phyloP scores from a whole-genome alignment of 2,113 vertebrate species.

The Promerops cafer region DNA sequence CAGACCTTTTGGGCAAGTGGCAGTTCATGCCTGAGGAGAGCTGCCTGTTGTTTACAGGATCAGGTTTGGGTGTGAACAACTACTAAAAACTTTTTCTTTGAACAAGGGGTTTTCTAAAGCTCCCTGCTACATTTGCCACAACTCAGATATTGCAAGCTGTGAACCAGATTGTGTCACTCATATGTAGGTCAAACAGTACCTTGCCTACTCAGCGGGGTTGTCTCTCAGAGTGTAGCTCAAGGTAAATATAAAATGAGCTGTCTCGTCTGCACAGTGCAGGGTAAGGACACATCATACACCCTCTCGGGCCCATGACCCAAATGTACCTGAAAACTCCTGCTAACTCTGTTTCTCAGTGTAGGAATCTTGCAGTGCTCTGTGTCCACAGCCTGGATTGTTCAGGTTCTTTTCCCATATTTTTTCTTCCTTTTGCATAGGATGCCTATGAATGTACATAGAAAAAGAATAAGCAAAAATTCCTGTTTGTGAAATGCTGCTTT shows the following conservation, averaged over 20 bases:
- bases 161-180: background rate
- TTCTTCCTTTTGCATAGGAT: background rate
- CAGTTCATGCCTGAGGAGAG: background rate
- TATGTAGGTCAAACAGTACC: conserved; percentile 10
- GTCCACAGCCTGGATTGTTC: background rate
- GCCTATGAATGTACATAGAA: background rate
- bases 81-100: background rate
- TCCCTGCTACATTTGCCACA: background rate
- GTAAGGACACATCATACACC: background rate
- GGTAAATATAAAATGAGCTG: background rate
- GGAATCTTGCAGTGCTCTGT: background rate
- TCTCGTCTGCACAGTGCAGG: background rate
- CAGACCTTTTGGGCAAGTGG: background rate
- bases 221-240: background rate
- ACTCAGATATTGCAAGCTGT: background rate
- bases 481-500: background rate
- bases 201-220: background rate
- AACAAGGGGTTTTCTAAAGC: background rate
- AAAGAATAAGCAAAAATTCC: background rate
- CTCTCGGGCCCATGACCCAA: background rate
- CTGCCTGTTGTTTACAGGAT: background rate
- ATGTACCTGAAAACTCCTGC: background rate
- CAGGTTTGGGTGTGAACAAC: background rate
- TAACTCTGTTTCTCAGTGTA: background rate
- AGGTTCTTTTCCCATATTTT: background rate